These are phyloP conservation scores for Dipodomys spectabilis DNA, from an alignment of 2,113 vertebrate genomes.

Conservation along the genomic window DNA sequence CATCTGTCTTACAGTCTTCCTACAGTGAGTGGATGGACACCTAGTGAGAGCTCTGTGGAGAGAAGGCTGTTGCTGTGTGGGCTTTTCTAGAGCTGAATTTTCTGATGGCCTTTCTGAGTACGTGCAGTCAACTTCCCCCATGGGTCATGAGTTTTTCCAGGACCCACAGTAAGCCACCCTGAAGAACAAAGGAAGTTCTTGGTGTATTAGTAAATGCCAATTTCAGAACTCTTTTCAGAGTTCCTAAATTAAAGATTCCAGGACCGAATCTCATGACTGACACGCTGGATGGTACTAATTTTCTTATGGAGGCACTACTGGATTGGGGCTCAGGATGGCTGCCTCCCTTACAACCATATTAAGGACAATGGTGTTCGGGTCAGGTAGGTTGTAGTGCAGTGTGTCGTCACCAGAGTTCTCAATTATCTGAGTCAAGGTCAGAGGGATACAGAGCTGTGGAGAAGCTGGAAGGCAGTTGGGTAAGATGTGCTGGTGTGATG, in stretches of 20 bases:
- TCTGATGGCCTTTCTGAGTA: not conserved
- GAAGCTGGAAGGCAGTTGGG: not conserved
- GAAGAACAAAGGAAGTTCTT: constrained; percentile 68
- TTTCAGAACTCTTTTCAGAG: constrained; percentile 43
- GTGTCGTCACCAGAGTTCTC: not conserved
- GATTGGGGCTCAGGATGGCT: no score
- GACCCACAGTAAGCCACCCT: constrained; percentile 59
- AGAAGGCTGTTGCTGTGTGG: not conserved
- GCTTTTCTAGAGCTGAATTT: constrained; percentile 24
- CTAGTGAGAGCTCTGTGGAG: not conserved
- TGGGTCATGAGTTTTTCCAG: constrained; percentile 79
- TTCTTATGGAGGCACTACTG: not conserved
- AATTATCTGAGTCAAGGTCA: not conserved
- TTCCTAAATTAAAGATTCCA: constrained; percentile 46
- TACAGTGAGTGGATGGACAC: not conserved
- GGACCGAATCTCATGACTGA: not conserved
- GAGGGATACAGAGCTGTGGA: not conserved
- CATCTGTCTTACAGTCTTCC: no score
- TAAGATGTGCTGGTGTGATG: not conserved
- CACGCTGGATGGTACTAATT: not conserved
- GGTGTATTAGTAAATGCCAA: constrained; percentile 21
- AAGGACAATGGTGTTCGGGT: not conserved
- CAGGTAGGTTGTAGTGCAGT: not conserved
- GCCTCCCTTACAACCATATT: not conserved
- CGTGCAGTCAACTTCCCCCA: constrained; percentile 68